Conservation (phyloP, 1,140 invertebrate species). For the Drosophila funebris region DNA sequence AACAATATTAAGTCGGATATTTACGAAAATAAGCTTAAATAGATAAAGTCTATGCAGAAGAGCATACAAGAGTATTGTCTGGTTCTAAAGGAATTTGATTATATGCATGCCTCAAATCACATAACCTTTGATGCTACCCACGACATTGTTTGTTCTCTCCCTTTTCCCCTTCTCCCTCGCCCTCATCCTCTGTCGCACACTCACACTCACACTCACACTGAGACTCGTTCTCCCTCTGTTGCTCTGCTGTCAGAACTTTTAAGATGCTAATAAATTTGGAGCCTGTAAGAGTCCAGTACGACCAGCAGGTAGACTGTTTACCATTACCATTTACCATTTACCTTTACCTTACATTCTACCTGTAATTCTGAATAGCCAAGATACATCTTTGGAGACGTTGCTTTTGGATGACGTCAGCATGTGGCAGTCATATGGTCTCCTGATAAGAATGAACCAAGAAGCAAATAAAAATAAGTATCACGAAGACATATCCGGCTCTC, state of each 20-base stretch:
- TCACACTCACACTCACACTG: no score
- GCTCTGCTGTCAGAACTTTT: conserved; percentile 3
- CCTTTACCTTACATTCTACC: neutral
- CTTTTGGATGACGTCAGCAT: conserved; percentile 61
- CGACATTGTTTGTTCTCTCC: neutral
- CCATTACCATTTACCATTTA: neutral
- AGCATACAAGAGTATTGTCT: conserved; percentile 4
- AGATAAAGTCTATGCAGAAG: neutral
- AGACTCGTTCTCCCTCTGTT: neutral
- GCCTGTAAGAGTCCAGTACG: conserved; percentile 5
- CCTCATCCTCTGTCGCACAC: no score
- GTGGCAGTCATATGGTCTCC: conserved; percentile 41
- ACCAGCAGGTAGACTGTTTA: conserved; percentile 3
- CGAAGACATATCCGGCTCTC: conserved; percentile 54
- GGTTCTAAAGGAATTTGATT: neutral
- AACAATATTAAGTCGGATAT: conserved; percentile 1
- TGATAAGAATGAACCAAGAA: conserved; percentile 50
- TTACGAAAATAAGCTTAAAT: conserved; percentile 8
- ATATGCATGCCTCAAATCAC: neutral
- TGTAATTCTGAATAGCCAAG: conserved; percentile 6
- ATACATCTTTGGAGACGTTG: conserved; percentile 29
- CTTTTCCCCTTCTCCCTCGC: neutral
- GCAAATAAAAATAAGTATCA: conserved; percentile 62
- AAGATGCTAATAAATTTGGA: conserved; percentile 15
- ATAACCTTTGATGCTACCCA: conserved; percentile 1